Conservation (phyloP, 2,113 vertebrate genomes). For the Hymenochirus boettgeri region DNA sequence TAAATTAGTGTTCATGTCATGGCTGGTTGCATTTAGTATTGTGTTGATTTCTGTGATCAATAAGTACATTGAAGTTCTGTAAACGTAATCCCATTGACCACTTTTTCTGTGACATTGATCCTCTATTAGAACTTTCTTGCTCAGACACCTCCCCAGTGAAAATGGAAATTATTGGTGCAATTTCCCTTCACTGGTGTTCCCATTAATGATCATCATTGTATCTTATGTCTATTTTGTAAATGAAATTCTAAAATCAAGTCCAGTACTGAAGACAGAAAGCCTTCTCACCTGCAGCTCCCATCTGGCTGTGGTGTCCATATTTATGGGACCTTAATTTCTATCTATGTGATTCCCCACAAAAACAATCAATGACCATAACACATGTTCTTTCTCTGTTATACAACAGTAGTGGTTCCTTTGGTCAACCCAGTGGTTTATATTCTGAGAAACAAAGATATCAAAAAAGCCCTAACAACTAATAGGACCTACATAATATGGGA, state of each 20-base stretch:
- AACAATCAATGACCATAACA: not conserved
- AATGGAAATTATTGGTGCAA: no score
- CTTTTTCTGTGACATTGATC: no score
- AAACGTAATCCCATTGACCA: no score
- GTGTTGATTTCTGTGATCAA: no score
- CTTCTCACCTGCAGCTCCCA: constrained; percentile 28
- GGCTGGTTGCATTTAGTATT: no score
- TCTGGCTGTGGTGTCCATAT: constrained; percentile 16
- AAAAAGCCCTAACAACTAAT: not conserved
- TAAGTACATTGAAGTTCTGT: no score
- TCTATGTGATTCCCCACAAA: constrained; percentile 5
- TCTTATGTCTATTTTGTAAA: constrained; percentile 17
- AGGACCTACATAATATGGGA: no score
- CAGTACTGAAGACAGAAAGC: constrained; percentile 20
- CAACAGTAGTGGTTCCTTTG: constrained; percentile 19
- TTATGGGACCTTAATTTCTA: constrained; percentile 16
- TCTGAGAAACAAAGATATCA: constrained; percentile 15
- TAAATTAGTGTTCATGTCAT: no score
- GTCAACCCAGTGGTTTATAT: constrained; percentile 23
- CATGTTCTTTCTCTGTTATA: constrained; percentile 26
- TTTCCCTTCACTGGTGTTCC: no score
- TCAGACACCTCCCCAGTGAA: no score
- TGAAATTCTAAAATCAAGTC: constrained; percentile 24
- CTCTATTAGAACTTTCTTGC: no score
- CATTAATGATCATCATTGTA: not conserved